Evolutionary conservation across 2,888 invertebrate genomes (phyloP), one percentile per base, ranked within the genome.

Genomic region (Athripsodes cinereus): DNA sequence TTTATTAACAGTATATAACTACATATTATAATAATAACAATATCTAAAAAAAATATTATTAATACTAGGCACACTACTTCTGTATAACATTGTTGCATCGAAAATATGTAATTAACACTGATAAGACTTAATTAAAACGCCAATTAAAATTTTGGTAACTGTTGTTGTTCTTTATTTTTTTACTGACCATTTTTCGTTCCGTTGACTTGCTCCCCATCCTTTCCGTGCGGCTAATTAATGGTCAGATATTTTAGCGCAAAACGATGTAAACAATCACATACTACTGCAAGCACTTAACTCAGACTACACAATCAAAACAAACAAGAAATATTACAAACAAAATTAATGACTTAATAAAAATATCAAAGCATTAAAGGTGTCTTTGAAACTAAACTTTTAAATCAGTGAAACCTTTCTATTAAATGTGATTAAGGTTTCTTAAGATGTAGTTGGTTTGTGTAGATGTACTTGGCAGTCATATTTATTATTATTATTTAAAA

Each of bases 81-180:
- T 13, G 52, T 18, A 20, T 52, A 19, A 20, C 34, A 2, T 22
- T 34, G 19, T 35, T 52, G 44, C 55, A 48, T 55, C 50, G 22
- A 57, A 52, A 52, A 52, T 57, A 57, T 57, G 47, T 59, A 59
- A 59, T 59, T 59, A 59, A 55, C 31, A n/a, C 52, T 55, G 55
- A 59, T 53, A 55, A 55, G 55, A 55, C 51, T 59, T 59, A 55
- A 59, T 59, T 59, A 59, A 55, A 55, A 53, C 47, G 59, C 59
- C 59, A 59, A 59, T 59, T 59, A 59, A 59, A 55, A 59, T 55
- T 59, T 55, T 40, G 59, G 55, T 58, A 48, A 58, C 58, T 58
- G 58, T 58, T 55, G 58, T 55, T 58, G 18, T 49, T 53, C 13
- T 8, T 40, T 31, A 31, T 40, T 40, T 40, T 57, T 56, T 51